Evolutionary conservation across 2,888 invertebrate genomes (phyloP).

Genomic region (Hemaris fuciformis): DNA sequence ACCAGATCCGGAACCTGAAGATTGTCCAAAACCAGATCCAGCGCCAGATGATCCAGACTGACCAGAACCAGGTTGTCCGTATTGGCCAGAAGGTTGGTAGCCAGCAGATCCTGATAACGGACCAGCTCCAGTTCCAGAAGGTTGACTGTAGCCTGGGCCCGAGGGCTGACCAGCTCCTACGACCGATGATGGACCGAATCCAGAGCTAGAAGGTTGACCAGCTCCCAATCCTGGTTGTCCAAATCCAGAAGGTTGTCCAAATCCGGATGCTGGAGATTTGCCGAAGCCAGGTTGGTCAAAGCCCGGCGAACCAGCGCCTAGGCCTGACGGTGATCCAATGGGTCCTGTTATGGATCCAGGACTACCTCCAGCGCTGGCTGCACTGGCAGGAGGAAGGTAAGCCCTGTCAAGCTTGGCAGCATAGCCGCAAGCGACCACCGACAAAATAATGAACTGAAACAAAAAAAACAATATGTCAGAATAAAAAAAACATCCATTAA

Average conservation of each 20-base stretch:
- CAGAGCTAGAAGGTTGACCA: not conserved
- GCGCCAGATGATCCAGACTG: not conserved
- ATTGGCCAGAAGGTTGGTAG: slow-evolving; percentile 28
- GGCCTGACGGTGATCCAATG: slow-evolving; percentile 29
- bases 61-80: slow-evolving; percentile 25
- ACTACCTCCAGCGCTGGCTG: slow-evolving; percentile 67
- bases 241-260: slow-evolving; percentile 18
- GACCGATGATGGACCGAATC: not conserved
- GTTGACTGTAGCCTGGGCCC: not conserved
- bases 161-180: not conserved
- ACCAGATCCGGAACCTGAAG: slow-evolving; percentile 20
- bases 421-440: slow-evolving; percentile 65
- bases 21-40: slow-evolving; percentile 22
- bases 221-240: not conserved
- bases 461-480: slow-evolving; percentile 18
- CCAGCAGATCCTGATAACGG: not conserved
- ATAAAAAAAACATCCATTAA: no score
- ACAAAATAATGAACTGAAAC: slow-evolving; percentile 67
- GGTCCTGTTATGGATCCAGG: slow-evolving; percentile 65
- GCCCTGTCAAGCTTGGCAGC: slow-evolving; percentile 71
- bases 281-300: slow-evolving; percentile 25
- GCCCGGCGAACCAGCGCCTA: slow-evolving; percentile 23
- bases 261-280: slow-evolving; percentile 16
- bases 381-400: slow-evolving; percentile 69
- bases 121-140: not conserved